Conservation (phyloP, 2,113 vertebrate genomes). For the Epinephelus fuscoguttatus region DNA sequence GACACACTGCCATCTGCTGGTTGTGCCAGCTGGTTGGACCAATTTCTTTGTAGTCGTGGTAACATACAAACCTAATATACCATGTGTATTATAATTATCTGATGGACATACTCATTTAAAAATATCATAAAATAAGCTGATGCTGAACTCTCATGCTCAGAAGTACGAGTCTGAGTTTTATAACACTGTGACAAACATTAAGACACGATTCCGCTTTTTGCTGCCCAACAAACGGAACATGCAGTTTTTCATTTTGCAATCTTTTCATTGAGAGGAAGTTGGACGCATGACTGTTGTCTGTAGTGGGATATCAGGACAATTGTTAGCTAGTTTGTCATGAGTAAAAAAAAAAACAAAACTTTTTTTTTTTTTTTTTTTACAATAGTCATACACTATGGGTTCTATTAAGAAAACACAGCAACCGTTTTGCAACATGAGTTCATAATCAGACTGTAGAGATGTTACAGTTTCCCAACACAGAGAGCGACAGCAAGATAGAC, state of each 20-base stretch:
- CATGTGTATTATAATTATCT: neutral
- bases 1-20: constrained; percentile 60
- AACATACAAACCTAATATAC: constrained; percentile 2
- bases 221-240: constrained; percentile 59
- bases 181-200: constrained; percentile 41
- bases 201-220: constrained; percentile 80
- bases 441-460: neutral
- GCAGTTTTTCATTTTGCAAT: constrained; percentile 80
- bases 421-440: neutral
- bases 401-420: neutral
- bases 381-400: neutral
- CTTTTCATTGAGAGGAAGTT: constrained; percentile 71
- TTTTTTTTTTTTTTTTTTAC: neutral
- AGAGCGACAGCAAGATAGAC: neutral
- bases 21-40: neutral
- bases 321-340: neutral
- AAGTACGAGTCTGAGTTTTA: constrained; percentile 15
- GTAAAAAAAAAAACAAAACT: neutral
- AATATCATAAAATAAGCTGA: constrained; percentile 5
- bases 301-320: constrained; percentile 1
- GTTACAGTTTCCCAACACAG: neutral
- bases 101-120: neutral
- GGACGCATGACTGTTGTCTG: constrained; percentile 52
- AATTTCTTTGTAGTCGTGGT: neutral
- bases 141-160: neutral